Evolutionary conservation across 2,113 vertebrate genomes (phyloP).

Genomic region (Chaenogobius annularis): DNA sequence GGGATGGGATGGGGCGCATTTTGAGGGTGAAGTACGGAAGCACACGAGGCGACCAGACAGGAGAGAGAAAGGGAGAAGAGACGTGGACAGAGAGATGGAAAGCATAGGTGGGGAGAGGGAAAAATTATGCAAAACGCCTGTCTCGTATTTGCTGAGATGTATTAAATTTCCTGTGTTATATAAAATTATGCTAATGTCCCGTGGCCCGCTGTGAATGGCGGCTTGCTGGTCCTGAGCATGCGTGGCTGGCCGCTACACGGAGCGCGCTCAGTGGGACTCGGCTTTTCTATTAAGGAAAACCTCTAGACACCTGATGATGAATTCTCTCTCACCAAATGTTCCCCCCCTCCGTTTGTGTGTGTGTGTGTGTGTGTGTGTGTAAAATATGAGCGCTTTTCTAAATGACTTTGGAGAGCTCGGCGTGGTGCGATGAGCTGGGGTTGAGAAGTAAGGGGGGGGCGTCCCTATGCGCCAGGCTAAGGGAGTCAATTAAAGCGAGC

Average conservation of each 20-base stretch:
- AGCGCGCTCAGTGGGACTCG: conserved; percentile 97
- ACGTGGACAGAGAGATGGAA: conserved; percentile 45
- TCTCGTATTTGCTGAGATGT: conserved; percentile 97
- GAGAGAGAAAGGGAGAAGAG: conserved; percentile 49
- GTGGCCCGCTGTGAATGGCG: conserved; percentile 96
- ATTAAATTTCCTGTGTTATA: conserved; percentile 99
- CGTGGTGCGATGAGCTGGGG: conserved; percentile 78
- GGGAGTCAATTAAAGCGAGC: conserved; percentile 88
- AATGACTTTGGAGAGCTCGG: conserved; percentile 97
- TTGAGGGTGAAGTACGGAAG: conserved; percentile 3
- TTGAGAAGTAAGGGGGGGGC: conserved; percentile 35
- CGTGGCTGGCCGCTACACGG: conserved; percentile 95
- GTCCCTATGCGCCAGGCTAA: conserved; percentile 76
- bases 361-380: conserved; percentile 75
- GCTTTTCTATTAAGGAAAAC: conserved; percentile 99
- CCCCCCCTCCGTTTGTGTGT: conserved; percentile 71
- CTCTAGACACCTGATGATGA: conserved; percentile 99
- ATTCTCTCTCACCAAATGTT: conserved; percentile 99
- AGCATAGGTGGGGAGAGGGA: conserved; percentile 24
- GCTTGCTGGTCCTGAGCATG: conserved; percentile 97
- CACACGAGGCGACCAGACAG: conserved; percentile 46
- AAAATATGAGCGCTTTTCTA: conserved; percentile 98
- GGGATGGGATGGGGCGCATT: conserved; percentile 61
- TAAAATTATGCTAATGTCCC: conserved; percentile 99
- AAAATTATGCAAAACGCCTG: conserved; percentile 98